phyloP scores from a whole-genome alignment of 2,888 invertebrate genomes.

The Papilio demoleus region DNA sequence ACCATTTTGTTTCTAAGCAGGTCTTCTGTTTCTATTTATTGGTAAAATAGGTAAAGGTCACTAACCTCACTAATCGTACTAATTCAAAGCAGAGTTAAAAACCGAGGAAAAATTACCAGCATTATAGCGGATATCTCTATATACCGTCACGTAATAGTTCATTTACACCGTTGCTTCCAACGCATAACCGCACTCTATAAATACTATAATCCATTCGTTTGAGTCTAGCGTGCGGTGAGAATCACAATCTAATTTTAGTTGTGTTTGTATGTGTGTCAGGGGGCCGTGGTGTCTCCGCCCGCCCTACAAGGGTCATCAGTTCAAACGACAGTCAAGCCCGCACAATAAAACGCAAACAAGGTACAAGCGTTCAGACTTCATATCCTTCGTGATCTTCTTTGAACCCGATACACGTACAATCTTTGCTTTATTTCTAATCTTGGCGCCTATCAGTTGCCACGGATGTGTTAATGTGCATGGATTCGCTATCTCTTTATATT shows the following conservation, averaged over 20 bases:
- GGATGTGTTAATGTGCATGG: conserved; percentile 16
- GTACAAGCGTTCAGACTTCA: conserved; percentile 17
- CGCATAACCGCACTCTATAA: conserved; percentile 58
- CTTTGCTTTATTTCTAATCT: conserved; percentile 34
- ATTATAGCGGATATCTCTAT: conserved; percentile 21
- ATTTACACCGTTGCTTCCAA: conserved; percentile 62
- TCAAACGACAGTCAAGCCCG: conserved; percentile 40
- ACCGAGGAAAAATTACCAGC: background rate
- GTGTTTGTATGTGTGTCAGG: conserved; percentile 79
- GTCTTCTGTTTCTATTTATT: no score
- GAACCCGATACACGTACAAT: conserved; percentile 19
- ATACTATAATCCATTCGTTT: conserved; percentile 70
- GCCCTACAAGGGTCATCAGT: conserved; percentile 77
- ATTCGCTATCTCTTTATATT: conserved; percentile 16
- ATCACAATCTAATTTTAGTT: conserved; percentile 77
- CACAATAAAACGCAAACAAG: conserved; percentile 30
- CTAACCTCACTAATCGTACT: background rate
- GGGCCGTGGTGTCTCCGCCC: conserved; percentile 68
- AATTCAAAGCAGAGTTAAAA: background rate
- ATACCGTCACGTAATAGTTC: conserved; percentile 53
- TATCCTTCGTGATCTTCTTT: conserved; percentile 34
- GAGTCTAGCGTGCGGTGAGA: conserved; percentile 74
- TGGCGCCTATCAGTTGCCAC: conserved; percentile 32
- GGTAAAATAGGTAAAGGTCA: background rate
- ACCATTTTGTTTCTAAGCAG: no score